Evolutionary conservation across 2,113 vertebrate species (phyloP), one percentile per base, ranked within the genome.

Genomic region (Ivindomyrus marchei): DNA sequence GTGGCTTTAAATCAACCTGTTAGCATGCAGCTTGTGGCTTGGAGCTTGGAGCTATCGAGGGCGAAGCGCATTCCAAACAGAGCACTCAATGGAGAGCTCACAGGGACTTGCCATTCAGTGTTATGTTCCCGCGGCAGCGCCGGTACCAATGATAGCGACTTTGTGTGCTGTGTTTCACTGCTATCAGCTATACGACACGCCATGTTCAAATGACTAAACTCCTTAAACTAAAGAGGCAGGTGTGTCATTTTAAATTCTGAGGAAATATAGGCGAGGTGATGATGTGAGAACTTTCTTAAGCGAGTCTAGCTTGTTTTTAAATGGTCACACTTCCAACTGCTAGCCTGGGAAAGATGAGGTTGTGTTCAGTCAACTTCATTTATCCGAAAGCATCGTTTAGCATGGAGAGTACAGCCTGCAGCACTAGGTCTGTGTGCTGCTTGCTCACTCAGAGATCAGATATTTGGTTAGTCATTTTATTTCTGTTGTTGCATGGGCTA

Each of bases 1-100:
- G 49, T 39, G 24, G 52, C 90, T 91, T 90, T 89, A 90, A 90
- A 90, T 88, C 90, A 92, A 92, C 92, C 92, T 92, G 91, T 92
- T 93, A 90, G 24, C 85, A 24, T 27, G 77, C 74, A 74, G 88
- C 27, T 27, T 90, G 36, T 85, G 50, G 66, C 53, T 50, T 46
- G 1, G 19, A 53, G 56, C 45, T 85, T 21, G 13, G 2, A 85
- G 45, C 83, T 8, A 4, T 6, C 3, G 31, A 47, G 2, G 50
- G 36, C 15, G 4, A 83, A 52, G 74, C 6, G 1, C 77, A 27
- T 45, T 56, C 11, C 80, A 21, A 31, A 66, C n/a, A 58, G 42
- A 46, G 47, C 39, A 3, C 85, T 50, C 86, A 27, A 80, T 21
- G 74, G 74, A 42, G 36, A 19, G 31, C 31, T 80, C 74, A 80